These are phyloP conservation scores for Caenorhabditis doughertyi DNA, from an alignment of 2,888 invertebrate species.

Conservation along the genomic window DNA sequence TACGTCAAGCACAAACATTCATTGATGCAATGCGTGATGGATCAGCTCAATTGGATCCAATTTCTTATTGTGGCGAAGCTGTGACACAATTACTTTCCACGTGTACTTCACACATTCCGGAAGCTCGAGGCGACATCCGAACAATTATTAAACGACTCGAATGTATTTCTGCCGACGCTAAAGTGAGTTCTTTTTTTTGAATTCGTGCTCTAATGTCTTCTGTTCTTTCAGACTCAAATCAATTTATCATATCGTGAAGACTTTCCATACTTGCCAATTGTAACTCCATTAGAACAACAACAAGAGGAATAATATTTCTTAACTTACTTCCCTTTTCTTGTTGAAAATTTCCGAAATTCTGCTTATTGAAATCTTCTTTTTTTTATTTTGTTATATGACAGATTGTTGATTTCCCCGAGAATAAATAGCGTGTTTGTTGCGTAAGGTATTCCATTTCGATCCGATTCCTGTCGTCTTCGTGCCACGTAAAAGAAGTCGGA, in stretches of 20 bases:
- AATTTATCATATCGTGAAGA: constrained; percentile 59
- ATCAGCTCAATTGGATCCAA: constrained; percentile 53
- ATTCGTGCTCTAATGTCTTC: background rate
- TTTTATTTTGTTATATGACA: constrained; percentile 18
- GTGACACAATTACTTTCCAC: constrained; percentile 55
- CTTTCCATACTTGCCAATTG: constrained; percentile 62
- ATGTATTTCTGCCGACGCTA: constrained; percentile 64
- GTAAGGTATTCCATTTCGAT: constrained; percentile 32
- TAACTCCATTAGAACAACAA: constrained; percentile 63
- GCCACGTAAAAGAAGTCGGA: constrained; percentile 16
- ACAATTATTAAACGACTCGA: constrained; percentile 64
- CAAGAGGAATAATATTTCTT: constrained; percentile 9
- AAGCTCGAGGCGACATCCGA: constrained; percentile 60
- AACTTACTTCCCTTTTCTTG: background rate
- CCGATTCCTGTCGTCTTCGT: constrained; percentile 37
- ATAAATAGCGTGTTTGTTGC: constrained; percentile 49
- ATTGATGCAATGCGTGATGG: constrained; percentile 61
- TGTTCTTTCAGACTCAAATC: constrained; percentile 54
- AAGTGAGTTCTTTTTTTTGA: constrained; percentile 24
- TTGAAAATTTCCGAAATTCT: background rate
- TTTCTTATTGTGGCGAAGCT: constrained; percentile 60
- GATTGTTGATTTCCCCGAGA: constrained; percentile 47
- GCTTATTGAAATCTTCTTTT: background rate
- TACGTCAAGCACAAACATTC: constrained; percentile 54
- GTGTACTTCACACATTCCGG: constrained; percentile 57